Evolutionary conservation across 2,113 vertebrate genomes (phyloP), one percentile per base, ranked within the genome.

Genomic region (Hippocampus comes): DNA sequence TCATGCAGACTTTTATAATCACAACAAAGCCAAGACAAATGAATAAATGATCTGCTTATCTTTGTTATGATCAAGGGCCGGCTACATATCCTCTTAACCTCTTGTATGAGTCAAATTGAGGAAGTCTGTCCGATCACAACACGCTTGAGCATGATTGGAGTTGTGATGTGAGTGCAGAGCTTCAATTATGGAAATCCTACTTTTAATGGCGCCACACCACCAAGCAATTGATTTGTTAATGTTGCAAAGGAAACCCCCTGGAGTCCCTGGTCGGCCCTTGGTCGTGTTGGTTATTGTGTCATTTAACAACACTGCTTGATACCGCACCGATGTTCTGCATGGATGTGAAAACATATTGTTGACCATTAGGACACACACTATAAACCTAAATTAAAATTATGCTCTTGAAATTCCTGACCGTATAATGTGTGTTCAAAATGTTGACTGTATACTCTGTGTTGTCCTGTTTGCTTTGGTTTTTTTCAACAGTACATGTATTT

Each of bases 221-320:
- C 82, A 82, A 81, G 68, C 77, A 80, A 84, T 87, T 89, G 75
- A 87, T 84, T 77, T 87, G 87, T 77, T 83, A 83, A 87, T 88
- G 84, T 79, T 72, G 76, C 78, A 73, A 73, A 66, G 80, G 87
- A 89, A 87, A 73, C 72, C 76, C 84, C 82, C 84, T 43, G 71
- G 55, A 82, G 80, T 71, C 60, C 79, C 65, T 63, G 55, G 55
- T 68, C 38, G 67, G 55, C 70, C 38, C 53, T 72, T 51, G 5
- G 21, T 25, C 46, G 1, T 43, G 42, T 42, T 66, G 21, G 12
- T 30, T 60, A 30, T 60, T 27, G n/a, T 55, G 18, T 55, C 53
- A 55, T 55, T 55, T 55, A 55, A n/a, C 53, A 55, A n/a, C 20
- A 10, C 21, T n/a, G 21, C 53, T 55, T 3, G 20, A 53, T 53